A percentile compares a stretch with the other conserved stretches of the same genome.
Evolutionary conservation across 2,113 vertebrate species (phyloP).

Genomic region (Anoplopoma fimbria): DNA sequence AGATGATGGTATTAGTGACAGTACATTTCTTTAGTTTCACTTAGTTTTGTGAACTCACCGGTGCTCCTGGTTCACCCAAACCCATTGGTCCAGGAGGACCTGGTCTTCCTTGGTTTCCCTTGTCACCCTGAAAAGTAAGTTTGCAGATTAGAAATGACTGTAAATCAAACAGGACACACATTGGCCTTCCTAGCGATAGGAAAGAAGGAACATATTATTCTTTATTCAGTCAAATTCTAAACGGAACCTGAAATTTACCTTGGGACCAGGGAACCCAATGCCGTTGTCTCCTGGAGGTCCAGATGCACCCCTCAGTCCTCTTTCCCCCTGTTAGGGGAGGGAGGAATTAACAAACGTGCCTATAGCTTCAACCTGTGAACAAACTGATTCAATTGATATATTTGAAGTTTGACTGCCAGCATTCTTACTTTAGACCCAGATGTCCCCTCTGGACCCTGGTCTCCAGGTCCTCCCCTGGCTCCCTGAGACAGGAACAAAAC

Average conservation of each 20-base stretch:
- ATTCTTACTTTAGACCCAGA: constrained; percentile 88
- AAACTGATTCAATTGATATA: not conserved
- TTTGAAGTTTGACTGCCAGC: not conserved
- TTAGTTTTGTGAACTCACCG: constrained; percentile 80
- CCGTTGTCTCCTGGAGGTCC: constrained; percentile 86
- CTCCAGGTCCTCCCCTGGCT: constrained; percentile 84
- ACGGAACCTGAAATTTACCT: constrained; percentile 79
- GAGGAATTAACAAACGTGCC: not conserved
- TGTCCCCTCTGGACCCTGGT: constrained; percentile 85
- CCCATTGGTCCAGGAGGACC: constrained; percentile 86
- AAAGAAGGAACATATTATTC: not conserved
- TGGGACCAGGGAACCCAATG: constrained; percentile 87
- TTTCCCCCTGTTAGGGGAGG: constrained; percentile 70
- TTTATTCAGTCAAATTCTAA: not conserved
- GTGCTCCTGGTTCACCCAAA: constrained; percentile 86
- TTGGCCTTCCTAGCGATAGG: not conserved
- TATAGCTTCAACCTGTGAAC: not conserved
- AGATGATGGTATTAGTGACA: too few relatives aligned
- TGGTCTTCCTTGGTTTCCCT: constrained; percentile 86
- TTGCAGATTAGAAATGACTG: not conserved
- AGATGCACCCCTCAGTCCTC: constrained; percentile 83
- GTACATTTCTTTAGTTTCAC: not conserved
- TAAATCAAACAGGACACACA: too few relatives aligned
- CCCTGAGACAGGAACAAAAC: constrained; percentile 79
- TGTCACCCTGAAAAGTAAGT: constrained; percentile 83